These are phyloP conservation scores for Distichodus sexfasciatus DNA, from an alignment of 2,797 vertebrate genomes.

Conservation along the genomic window DNA sequence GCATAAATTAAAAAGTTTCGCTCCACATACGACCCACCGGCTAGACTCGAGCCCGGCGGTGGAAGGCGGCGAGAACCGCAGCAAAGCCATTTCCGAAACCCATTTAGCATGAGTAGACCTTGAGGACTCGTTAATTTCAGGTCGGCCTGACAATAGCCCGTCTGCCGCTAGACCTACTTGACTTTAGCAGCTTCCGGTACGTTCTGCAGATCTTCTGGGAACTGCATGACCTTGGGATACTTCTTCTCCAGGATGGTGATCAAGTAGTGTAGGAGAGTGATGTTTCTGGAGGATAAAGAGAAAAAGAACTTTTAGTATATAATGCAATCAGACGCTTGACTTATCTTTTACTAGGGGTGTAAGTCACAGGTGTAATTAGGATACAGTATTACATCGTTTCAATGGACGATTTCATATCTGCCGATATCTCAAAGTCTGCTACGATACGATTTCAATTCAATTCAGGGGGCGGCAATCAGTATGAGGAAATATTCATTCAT, in stretches of 20 bases:
- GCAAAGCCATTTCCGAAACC: constrained; percentile 48
- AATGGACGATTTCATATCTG: no score
- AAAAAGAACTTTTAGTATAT: constrained; percentile 5
- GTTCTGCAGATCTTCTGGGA: constrained; percentile 87
- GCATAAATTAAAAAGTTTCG: constrained; percentile 39
- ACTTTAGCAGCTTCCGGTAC: constrained; percentile 94
- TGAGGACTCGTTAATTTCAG: constrained; percentile 36
- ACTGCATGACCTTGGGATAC: constrained; percentile 89
- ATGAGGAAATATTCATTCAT: no score
- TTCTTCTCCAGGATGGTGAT: constrained; percentile 98
- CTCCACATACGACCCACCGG: constrained; percentile 39
- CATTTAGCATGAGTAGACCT: constrained; percentile 39
- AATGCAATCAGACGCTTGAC: background rate
- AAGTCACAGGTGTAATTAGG: no score
- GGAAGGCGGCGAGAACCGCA: constrained; percentile 31
- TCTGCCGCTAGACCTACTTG: constrained; percentile 78
- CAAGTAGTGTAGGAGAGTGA: constrained; percentile 97
- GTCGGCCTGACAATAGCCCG: constrained; percentile 1
- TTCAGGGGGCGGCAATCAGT: no score
- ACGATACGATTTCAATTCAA: no score
- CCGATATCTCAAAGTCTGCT: no score
- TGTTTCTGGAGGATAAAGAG: constrained; percentile 76
- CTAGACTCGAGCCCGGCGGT: constrained; percentile 28
- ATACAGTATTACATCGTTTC: no score
- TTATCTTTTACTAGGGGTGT: no score